Percentiles rank a stretch among this genome's conserved stretches.
These are phyloP conservation scores for Drosophila tsacasi DNA, from an alignment of 1,140 invertebrate genomes.

Conservation along the genomic window DNA sequence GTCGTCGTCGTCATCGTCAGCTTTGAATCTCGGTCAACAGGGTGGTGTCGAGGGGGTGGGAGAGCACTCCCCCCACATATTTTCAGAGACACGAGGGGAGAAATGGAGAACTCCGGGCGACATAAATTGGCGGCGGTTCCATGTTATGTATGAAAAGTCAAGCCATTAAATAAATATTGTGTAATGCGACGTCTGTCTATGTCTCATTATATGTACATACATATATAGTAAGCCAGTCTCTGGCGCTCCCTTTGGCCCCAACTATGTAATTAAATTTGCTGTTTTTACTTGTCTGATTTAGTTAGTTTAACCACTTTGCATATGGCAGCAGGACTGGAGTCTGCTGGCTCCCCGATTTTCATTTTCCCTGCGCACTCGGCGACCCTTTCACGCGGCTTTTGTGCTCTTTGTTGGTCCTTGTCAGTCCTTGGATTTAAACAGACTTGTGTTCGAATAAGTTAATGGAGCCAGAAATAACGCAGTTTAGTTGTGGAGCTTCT, in stretches of 20 bases:
- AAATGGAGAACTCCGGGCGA: slow-evolving; percentile 17
- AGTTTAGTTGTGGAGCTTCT: background rate
- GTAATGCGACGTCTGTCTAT: slow-evolving; percentile 53
- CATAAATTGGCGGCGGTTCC: slow-evolving; percentile 64
- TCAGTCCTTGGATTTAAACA: background rate
- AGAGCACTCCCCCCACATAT: background rate
- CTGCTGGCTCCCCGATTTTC: background rate
- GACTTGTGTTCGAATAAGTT: slow-evolving; percentile 1
- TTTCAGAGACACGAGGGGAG: background rate
- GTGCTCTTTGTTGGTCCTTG: background rate
- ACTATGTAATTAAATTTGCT: slow-evolving; percentile 63
- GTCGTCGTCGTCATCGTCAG: slow-evolving; percentile 34
- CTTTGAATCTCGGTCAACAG: slow-evolving; percentile 56
- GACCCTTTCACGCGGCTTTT: slow-evolving; percentile 28
- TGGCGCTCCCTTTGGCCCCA: slow-evolving; percentile 3
- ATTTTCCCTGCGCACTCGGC: slow-evolving; percentile 12
- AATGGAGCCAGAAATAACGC: slow-evolving; percentile 5
- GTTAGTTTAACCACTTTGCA: slow-evolving; percentile 57
- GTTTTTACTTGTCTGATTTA: slow-evolving; percentile 38
- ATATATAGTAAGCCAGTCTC: background rate
- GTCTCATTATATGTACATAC: background rate
- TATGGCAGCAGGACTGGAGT: slow-evolving; percentile 1
- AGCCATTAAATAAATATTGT: slow-evolving; percentile 74
- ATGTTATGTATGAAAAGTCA: slow-evolving; percentile 65
- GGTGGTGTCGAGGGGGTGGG: background rate